A percentile compares a stretch with the other conserved stretches of the same genome.
Evolutionary conservation across 2,797 vertebrate genomes (phyloP).

Genomic region (Orientallactaga sibirica): DNA sequence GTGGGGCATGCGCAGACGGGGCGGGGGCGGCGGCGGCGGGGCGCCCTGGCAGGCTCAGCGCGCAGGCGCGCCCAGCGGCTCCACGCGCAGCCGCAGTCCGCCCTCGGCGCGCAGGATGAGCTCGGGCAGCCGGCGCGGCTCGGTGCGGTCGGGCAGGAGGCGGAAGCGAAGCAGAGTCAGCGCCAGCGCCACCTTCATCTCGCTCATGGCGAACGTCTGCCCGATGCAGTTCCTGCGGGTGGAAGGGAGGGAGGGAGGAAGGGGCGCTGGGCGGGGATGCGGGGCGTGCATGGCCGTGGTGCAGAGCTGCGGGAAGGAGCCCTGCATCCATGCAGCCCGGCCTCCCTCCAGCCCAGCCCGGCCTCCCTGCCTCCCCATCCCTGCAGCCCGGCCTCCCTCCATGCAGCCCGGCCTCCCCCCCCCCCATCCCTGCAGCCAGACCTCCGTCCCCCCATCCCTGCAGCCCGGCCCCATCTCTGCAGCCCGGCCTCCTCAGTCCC

Average conservation of each 20-base stretch:
- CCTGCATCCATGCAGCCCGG: too few species aligned
- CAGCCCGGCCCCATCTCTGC: not conserved
- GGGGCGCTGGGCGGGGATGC: not conserved
- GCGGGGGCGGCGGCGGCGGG: not conserved
- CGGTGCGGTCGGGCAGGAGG: conserved; percentile 79
- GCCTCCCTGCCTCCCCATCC: too few species aligned
- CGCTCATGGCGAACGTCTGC: conserved; percentile 92
- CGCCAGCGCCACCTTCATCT: conserved; percentile 91
- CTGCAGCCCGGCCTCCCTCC: not conserved
- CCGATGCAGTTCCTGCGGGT: conserved; percentile 93
- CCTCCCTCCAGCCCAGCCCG: too few species aligned
- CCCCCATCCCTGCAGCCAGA: not conserved
- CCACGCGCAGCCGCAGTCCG: conserved; percentile 91
- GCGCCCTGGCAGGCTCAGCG: not conserved
- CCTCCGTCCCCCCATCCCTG: too few species aligned
- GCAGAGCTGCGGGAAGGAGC: too few species aligned
- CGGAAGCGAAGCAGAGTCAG: conserved; percentile 91
- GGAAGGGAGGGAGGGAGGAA: fast-evolving
- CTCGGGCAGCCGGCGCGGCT: conserved; percentile 88
- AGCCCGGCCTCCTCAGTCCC: not conserved
- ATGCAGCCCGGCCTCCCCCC: too few species aligned
- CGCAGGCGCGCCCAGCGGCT: conserved; percentile 69
- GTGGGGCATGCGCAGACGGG: not conserved
- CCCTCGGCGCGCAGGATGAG: conserved; percentile 91
- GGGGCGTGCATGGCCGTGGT: not conserved